Conservation (phyloP, 1,140 invertebrate species). For the Papilio dardanus region DNA sequence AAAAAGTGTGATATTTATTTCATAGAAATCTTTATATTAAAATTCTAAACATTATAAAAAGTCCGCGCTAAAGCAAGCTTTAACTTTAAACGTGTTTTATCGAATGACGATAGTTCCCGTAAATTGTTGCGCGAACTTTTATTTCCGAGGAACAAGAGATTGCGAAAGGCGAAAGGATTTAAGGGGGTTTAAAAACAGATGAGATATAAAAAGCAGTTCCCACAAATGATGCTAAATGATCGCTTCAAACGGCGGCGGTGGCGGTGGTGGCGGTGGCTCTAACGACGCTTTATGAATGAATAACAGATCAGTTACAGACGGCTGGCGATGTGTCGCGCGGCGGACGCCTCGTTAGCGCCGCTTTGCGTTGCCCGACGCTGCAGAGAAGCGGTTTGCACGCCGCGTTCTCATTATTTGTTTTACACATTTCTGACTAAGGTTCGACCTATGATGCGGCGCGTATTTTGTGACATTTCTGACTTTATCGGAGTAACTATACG, state of each 20-base stretch:
- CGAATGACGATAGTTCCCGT: slow-evolving; percentile 47
- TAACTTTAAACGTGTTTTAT: slow-evolving; percentile 37
- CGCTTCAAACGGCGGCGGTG: slow-evolving; percentile 60
- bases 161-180: slow-evolving; percentile 67
- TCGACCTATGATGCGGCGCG: too few species aligned
- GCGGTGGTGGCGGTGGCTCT: slow-evolving; percentile 47
- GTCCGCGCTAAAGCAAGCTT: not conserved
- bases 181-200: slow-evolving; percentile 74
- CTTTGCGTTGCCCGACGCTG: slow-evolving; percentile 40
- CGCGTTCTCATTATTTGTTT: slow-evolving; percentile 18
- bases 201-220: slow-evolving; percentile 74
- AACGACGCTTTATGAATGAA: slow-evolving; percentile 55
- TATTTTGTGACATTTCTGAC: too few species aligned
- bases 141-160: slow-evolving; percentile 71
- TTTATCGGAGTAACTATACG: not conserved
- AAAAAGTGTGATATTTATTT: not conserved
- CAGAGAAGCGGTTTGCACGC: slow-evolving; percentile 43
- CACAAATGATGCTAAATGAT: slow-evolving; percentile 79
- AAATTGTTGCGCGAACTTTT: slow-evolving; percentile 54
- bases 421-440: not conserved
- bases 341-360: slow-evolving; percentile 53
- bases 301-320: slow-evolving; percentile 60
- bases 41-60: slow-evolving; percentile 10
- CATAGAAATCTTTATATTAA: not conserved
- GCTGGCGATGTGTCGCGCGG: slow-evolving; percentile 51